Conservation (phyloP, 1,140 invertebrate species). For the Mesaphorura yosii region DNA sequence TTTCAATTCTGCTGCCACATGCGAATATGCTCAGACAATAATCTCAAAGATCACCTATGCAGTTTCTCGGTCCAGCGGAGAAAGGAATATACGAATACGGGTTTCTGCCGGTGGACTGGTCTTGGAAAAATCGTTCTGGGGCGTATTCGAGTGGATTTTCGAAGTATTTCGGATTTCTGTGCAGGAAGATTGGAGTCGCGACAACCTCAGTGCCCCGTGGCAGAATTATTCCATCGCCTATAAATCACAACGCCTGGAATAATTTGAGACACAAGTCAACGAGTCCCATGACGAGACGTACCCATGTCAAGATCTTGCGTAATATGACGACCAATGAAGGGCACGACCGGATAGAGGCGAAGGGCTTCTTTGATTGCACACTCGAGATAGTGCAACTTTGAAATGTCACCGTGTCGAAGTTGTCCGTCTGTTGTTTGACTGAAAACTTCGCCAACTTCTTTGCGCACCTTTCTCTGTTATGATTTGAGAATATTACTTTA, state of each 20-base stretch:
- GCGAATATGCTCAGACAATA: not conserved
- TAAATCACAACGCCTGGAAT: not conserved
- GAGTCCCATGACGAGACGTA: conserved; percentile 19
- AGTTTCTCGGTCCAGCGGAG: conserved; percentile 40
- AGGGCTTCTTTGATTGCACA: conserved; percentile 4
- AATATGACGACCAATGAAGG: conserved; percentile 41
- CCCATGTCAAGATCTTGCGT: conserved; percentile 37
- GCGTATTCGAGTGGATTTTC: conserved; percentile 43
- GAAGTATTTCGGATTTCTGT: conserved; percentile 40
- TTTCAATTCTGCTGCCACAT: not conserved
- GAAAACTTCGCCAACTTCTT: conserved; percentile 9
- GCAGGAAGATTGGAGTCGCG: conserved; percentile 35
- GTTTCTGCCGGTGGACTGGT: conserved; percentile 33
- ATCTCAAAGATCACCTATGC: conserved; percentile 27
- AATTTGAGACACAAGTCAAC: not conserved
- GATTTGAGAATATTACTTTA: conserved; percentile 38
- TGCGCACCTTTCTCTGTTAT: conserved; percentile 32
- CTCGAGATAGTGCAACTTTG: conserved; percentile 9
- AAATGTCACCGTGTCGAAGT: not conserved
- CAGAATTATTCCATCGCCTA: conserved; percentile 3
- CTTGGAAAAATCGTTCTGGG: conserved; percentile 42
- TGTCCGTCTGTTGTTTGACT: not conserved
- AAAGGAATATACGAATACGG: conserved; percentile 40
- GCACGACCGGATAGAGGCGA: conserved; percentile 51
- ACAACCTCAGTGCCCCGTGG: not conserved